phyloP scores from a whole-genome alignment of 53 echinoderm and acorn worm genomes.

The Luidia sarsii region DNA sequence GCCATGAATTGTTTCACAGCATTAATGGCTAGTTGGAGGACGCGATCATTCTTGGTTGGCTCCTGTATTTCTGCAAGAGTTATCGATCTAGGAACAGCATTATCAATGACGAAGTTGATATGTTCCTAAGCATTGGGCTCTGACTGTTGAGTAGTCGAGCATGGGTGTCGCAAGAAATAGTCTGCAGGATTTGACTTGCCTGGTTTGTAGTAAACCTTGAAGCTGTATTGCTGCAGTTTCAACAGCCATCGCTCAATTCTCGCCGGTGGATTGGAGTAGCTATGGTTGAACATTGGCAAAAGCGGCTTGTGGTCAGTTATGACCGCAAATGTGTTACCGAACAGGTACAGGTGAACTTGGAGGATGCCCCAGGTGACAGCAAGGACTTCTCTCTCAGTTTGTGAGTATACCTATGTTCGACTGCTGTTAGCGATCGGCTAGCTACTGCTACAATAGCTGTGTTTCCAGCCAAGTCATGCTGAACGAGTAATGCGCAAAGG shows the following conservation, averaged over 20 bases:
- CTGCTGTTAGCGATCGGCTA: slow-evolving; percentile 55
- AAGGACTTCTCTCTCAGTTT: slow-evolving; percentile 61
- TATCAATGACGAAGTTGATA: slow-evolving; percentile 35
- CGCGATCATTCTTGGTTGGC: slow-evolving; percentile 27
- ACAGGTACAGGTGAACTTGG: slow-evolving; percentile 64
- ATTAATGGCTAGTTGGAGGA: slow-evolving; percentile 54
- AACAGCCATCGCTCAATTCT: slow-evolving; percentile 64
- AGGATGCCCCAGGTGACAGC: slow-evolving; percentile 54
- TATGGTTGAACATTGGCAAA: slow-evolving; percentile 50
- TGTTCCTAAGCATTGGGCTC: too few species aligned
- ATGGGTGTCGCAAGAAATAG: slow-evolving; percentile 20
- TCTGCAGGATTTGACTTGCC: slow-evolving; percentile 65
- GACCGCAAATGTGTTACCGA: slow-evolving; percentile 36
- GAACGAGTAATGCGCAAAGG: slow-evolving; percentile 59
- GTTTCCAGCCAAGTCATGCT: slow-evolving; percentile 24
- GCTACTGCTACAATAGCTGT: slow-evolving; percentile 35
- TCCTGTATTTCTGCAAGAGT: slow-evolving; percentile 25
- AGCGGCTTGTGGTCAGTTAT: slow-evolving; percentile 62
- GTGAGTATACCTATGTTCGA: slow-evolving; percentile 60
- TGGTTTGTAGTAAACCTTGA: slow-evolving; percentile 46
- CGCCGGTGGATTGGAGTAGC: slow-evolving; percentile 39
- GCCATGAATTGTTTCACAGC: slow-evolving; percentile 64
- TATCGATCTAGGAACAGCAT: slow-evolving; percentile 55
- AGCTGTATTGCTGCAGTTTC: slow-evolving; percentile 61
- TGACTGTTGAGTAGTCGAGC: neutral